Conservation (phyloP, 2,888 invertebrate species). For the Volucella bombylans region DNA sequence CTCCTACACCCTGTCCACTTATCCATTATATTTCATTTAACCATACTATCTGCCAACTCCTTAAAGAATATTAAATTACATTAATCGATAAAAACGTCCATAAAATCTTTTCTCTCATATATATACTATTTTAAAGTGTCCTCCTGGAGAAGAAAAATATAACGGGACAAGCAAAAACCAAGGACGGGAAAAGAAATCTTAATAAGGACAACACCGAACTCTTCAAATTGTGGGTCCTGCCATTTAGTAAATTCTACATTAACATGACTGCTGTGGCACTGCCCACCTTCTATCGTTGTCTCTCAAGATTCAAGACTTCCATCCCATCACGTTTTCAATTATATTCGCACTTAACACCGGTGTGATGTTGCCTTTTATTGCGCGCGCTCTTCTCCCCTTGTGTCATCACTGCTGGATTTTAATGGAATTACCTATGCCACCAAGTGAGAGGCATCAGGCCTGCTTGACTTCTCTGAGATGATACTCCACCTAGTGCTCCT, state of each 20-base stretch:
- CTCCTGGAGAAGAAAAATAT: no score
- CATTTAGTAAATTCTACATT: constrained; percentile 14
- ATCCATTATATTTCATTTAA: no score
- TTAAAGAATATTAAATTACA: no score
- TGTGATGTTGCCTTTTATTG: constrained; percentile 58
- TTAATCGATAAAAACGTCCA: no score
- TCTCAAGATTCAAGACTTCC: constrained; percentile 21
- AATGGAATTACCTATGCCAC: constrained; percentile 56
- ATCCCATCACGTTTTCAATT: constrained; percentile 69
- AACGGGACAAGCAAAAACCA: constrained; percentile 1
- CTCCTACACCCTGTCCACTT: no score
- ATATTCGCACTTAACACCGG: constrained; percentile 56
- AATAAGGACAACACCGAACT: no score
- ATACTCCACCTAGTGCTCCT: constrained; percentile 9
- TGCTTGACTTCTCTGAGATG: constrained; percentile 34
- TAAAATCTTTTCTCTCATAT: no score
- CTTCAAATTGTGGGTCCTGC: constrained; percentile 23
- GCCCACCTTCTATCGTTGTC: not conserved
- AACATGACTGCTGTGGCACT: not conserved
- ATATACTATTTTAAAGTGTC: no score
- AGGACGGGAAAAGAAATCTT: not conserved
- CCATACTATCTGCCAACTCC: no score
- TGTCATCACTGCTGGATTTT: constrained; percentile 53
- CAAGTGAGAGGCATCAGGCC: constrained; percentile 30
- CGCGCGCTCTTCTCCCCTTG: constrained; percentile 31